Base-by-base conservation (phyloP, 1,140 invertebrate species). In the Aphis gossypii region DNA sequence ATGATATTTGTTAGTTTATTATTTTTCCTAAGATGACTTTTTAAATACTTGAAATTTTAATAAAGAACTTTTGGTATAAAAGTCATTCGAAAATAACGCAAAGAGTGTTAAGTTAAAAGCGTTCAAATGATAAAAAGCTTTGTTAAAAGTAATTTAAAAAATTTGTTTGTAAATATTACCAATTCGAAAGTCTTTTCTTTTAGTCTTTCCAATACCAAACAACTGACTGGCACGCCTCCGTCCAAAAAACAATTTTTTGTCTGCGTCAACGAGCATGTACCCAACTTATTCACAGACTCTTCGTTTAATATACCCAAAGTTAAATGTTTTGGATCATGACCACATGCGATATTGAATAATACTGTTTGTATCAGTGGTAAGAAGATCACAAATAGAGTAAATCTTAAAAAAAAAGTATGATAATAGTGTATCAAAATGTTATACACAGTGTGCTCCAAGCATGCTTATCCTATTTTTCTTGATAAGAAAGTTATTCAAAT, bases 271-370 rank as follows among this genome's bases (percentile, higher is more conserved):
- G 76, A 56, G 60, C 83, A 88, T 44, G 94, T 94, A n/a, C 76
- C 94, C 6, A 84, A 7, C 7, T 93, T 91, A 1, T 35, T 60
- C 1, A 91, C 38, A 44, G 88, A 25, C 51, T 94, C 93, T 46
- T 90, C 92, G 48, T 94, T 94, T 8, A 94, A 76, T 14, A 94
- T 48, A 25, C 93, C 94, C 30, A 94, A 44, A 14, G 93, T 7
- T 51, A 94, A 76, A 20, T 94, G 83, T 82, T 91, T 86, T 0
- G 94, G 94, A 20, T 94, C 92, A 48, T 93, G 94, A 18, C 94
- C 94, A 46, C 94, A 94, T 0, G 94, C 83, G 18, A 94, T 23
- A 83, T 94, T 94, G 89, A 94, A 94, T 14, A 94, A 86, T 14
- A 87, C 91, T n/a, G 94, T 93, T 20, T 94, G 93, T 41, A 94